Conservation (phyloP, 2,797 vertebrate genomes). For the Falco columbarius region DNA sequence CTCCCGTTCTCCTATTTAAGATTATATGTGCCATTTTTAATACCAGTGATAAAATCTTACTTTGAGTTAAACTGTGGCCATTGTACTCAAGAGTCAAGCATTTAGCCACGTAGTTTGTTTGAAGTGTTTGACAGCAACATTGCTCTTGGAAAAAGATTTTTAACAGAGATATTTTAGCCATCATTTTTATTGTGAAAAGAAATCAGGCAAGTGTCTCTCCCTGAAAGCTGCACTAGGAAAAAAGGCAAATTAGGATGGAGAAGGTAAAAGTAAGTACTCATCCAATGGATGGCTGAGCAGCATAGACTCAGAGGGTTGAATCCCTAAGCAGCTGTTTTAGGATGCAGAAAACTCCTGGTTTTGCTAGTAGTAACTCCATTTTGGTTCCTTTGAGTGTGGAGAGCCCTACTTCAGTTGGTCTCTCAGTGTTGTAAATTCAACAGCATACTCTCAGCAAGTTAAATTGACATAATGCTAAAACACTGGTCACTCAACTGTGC, state of each 20-base stretch:
- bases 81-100: neutral
- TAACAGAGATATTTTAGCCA: neutral
- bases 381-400: neutral
- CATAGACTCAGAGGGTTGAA: neutral
- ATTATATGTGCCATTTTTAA: neutral
- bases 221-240: neutral
- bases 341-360: neutral
- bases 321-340: neutral
- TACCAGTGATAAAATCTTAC: conserved; percentile 33
- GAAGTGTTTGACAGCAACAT: neutral
- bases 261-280: neutral
- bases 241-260: neutral
- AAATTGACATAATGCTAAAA: conserved; percentile 47
- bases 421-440: conserved; percentile 26
- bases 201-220: neutral
- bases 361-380: neutral
- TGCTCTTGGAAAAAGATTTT: conserved; percentile 23
- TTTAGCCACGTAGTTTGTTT: conserved; percentile 10
- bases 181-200: neutral
- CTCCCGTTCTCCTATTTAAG: conserved; percentile 1
- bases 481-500: neutral
- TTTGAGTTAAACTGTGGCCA: neutral
- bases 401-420: neutral
- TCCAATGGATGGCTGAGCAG: neutral
- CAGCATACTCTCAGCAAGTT: conserved; percentile 26